These are phyloP conservation scores for Campaea margaritaria DNA, from an alignment of 2,888 invertebrate genomes.

Conservation along the genomic window DNA sequence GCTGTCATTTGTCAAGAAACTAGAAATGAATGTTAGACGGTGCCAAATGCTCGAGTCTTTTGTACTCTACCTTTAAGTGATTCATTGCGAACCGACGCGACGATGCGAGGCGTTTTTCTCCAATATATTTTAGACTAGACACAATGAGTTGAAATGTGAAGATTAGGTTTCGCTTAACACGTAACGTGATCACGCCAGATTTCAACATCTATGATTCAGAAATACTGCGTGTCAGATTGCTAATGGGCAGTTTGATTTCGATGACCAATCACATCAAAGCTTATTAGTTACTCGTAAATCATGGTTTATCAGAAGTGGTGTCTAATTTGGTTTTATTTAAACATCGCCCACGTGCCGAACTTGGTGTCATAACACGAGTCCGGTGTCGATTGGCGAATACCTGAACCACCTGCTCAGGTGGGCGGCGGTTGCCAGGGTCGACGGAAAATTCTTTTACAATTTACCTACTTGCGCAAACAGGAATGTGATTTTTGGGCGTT, in stretches of 20 bases:
- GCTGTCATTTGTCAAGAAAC: constrained; percentile 70
- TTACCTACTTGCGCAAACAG: constrained; percentile 54
- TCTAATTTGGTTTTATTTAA: constrained; percentile 50
- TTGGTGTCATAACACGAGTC: constrained; percentile 56
- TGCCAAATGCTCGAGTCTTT: constrained; percentile 72
- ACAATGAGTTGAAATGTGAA: constrained; percentile 38
- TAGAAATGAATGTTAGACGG: constrained; percentile 61
- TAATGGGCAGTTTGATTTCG: constrained; percentile 23
- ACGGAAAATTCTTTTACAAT: constrained; percentile 57
- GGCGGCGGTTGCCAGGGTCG: constrained; percentile 68
- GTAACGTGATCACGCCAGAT: constrained; percentile 34
- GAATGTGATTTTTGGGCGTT: constrained; percentile 43
- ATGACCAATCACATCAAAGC: constrained; percentile 24
- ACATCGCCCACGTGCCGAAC: constrained; percentile 58
- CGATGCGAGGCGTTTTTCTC: constrained; percentile 47
- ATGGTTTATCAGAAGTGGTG: constrained; percentile 37
- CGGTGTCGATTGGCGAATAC: constrained; percentile 60
- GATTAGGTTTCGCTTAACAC: constrained; percentile 28
- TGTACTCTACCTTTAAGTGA: constrained; percentile 63
- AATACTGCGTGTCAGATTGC: constrained; percentile 24
- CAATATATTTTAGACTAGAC: constrained; percentile 45
- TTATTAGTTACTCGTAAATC: constrained; percentile 33
- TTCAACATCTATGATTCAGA: constrained; percentile 35
- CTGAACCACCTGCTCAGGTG: constrained; percentile 74
- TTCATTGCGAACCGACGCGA: constrained; percentile 55